Conservation (phyloP, 2,888 invertebrate genomes). For the Netelia virgata region DNA sequence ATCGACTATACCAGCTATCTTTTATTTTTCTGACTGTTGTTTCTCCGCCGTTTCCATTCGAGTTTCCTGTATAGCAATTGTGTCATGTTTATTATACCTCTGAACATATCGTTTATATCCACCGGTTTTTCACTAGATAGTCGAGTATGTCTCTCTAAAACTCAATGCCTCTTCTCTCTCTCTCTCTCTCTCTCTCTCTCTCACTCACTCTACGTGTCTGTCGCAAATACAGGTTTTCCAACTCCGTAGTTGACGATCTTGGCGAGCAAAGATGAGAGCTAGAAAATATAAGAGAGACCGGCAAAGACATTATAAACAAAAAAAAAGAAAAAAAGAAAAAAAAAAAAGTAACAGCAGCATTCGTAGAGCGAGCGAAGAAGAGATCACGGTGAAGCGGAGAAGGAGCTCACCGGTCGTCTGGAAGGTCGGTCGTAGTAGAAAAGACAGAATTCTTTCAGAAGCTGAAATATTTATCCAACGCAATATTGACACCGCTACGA, state of each 20-base stretch:
- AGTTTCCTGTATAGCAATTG: constrained; percentile 57
- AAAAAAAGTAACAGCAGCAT: constrained; percentile 56
- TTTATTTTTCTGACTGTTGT: no score
- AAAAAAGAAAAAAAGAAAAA: constrained; percentile 45
- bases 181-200: constrained; percentile 68
- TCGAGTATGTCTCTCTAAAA: constrained; percentile 34
- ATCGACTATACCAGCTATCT: no score
- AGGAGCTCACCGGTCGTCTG: constrained; percentile 27
- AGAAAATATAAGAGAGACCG: constrained; percentile 48
- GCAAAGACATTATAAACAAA: background rate
- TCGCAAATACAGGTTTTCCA: constrained; percentile 62
- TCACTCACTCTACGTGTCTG: constrained; percentile 6
- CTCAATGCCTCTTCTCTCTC: constrained; percentile 62
- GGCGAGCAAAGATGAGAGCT: constrained; percentile 62
- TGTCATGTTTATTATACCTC: constrained; percentile 56
- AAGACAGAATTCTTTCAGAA: constrained; percentile 79
- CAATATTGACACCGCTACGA: constrained; percentile 79
- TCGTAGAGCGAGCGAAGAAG: constrained; percentile 28
- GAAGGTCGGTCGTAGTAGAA: constrained; percentile 54
- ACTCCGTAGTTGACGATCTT: constrained; percentile 74
- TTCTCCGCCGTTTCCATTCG: no score
- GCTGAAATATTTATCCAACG: constrained; percentile 82
- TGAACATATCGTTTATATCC: constrained; percentile 53
- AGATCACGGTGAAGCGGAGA: constrained; percentile 30
- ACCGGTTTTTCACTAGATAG: constrained; percentile 50